Evolutionary conservation across 1,140 invertebrate genomes (phyloP).

Genomic region (fruit fly (Drosophila melanogaster)): Release_6_plus_ISO1_MT NT_033779.5:1010501-1011000

Average conservation of each 20-base stretch:
- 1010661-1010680: slow-evolving; percentile 81
- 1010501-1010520: slow-evolving; percentile 42
- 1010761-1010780: slow-evolving; percentile 2
- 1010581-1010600: slow-evolving; percentile 39
- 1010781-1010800: slow-evolving; percentile 1
- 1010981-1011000: too few relatives aligned
- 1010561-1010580: slow-evolving; percentile 80
- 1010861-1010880: slow-evolving; percentile 1
- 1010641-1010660: slow-evolving; percentile 22
- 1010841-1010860: not conserved
- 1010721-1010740: slow-evolving; percentile 11
- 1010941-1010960: slow-evolving; percentile 30
- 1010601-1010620: slow-evolving; percentile 34
- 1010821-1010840: not conserved
- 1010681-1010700: slow-evolving; percentile 55
- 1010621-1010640: slow-evolving; percentile 9
- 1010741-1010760: slow-evolving; percentile 2
- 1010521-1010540: slow-evolving; percentile 11
- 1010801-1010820: not conserved
- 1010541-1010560: slow-evolving; percentile 70
- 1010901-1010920: slow-evolving; percentile 57
- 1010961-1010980: not conserved
- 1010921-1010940: slow-evolving; percentile 53
- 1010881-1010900: slow-evolving; percentile 21
- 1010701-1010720: slow-evolving; percentile 41